Base-by-base conservation (phyloP, 2,888 invertebrate species). In the Lasioglossum figueresi region DNA sequence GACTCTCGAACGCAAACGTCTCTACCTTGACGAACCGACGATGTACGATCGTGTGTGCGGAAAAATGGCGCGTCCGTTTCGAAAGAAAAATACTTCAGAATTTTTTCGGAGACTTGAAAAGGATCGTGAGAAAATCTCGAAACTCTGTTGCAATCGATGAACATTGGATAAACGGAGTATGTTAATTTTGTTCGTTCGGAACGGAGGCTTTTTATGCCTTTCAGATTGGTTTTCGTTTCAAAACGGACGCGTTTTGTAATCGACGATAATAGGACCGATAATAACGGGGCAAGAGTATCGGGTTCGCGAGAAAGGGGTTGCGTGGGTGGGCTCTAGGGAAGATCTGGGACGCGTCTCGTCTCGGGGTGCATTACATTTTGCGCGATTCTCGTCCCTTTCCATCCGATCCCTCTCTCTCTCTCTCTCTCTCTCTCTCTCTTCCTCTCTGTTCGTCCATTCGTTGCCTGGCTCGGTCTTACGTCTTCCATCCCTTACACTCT, bases 201-300 rank as follows among this genome's bases (percentile, higher is more conserved):
- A 27, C 14, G 14, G 16, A 27, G 31, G 1, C 0, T 31, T 3
- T 31, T n/a, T 12, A 12, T n/a, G 56, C 10, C 1, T 4, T n/a
- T 2, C 23, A 23, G 56, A n/a, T 10, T 12, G 56, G 56, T n/a
- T 56, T 12, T n/a, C 10, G n/a, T n/a, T 56, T 56, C n/a, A 12
- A n/a, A 56, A 56, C 56, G n/a, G 4, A n/a, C 56, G n/a, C 56
- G 63, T 34, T 63, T 31, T 19, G 31, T 63, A 31, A 31, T 70
- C 56, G 31, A 16, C 52, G 10, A 82, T 87, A 76, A 74, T 76
- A 73, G 78, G 43, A 75, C 70, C 73, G 59, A 74, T 56, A 27
- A 78, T 23, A 73, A 77, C 66, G 78, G 84, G 76, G 76, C 76
- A 48, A 66, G 34, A 80, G 37, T 84, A 82, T 76, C 80, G 79